Evolutionary conservation across 2,888 invertebrate species (phyloP), one percentile per base, ranked within the genome.

Genomic region (Dicyrtoma fusca): DNA sequence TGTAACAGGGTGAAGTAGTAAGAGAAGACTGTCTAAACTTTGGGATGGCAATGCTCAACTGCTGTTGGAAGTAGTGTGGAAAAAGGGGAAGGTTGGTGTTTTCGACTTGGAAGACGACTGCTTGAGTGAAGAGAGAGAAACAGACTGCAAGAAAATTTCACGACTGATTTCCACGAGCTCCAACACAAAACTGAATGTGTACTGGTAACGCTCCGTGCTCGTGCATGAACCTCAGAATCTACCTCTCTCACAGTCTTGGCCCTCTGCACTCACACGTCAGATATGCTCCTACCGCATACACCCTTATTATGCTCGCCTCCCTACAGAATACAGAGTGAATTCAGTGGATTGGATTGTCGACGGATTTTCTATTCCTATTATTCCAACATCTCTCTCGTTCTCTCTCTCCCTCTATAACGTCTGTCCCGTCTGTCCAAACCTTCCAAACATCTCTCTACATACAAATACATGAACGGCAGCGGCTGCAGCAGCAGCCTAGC

Each of bases 131-230:
- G 64, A 64, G 44, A 62, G 62, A 62, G 64, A 17, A 10, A 55
- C 13, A 25, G 11, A 26, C 10, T 21, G 10, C 47, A 69, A 68
- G 49, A 55, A 71, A n/a, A 74, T 74, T 74, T 71, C 70, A 69
- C 74, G 70, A 70, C 74, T 74, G 69, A 71, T 66, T 74, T 66
- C 66, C 45, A 72, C 63, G 26, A 72, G 69, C 47, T 51, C 63
- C 55, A 26, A 55, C 23, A 61, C 63, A 63, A 62, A 25, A 69
- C 69, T 72, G 63, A 71, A 19, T 55, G 23, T 26, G 44, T n/a
- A n/a, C n/a, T n/a, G n/a, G n/a, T n/a, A n/a, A n/a, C 23, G 2
- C 65, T 68, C 49, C 44, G 63, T 72, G 62, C 72, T 59, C 55
- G 53, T 70, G 70, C 70, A 70, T 70, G 70, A 70, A 70, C 70